A percentile compares a stretch with the other conserved stretches of the same genome.
Conservation (phyloP, 2,113 vertebrate genomes). For the Opisthocomus hoazin region DNA sequence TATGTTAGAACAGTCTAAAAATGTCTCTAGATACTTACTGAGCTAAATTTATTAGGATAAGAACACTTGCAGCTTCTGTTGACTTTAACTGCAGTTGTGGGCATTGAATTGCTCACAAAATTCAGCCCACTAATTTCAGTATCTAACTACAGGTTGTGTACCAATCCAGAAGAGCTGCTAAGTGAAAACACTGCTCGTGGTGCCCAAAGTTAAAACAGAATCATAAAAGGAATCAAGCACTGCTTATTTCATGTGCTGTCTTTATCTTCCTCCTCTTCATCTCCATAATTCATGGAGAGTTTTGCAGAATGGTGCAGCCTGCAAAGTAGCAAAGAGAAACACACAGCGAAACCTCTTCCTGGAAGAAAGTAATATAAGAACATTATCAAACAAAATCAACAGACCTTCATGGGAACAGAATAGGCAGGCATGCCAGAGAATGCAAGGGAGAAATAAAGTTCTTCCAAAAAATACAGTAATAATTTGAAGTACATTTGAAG, state of each 20-base stretch:
- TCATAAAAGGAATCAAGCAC: neutral
- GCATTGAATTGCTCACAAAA: neutral
- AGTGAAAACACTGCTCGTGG: neutral
- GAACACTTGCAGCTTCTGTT: neutral
- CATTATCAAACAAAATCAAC: neutral
- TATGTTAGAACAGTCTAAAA: neutral
- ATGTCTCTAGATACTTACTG: neutral
- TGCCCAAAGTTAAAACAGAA: neutral
- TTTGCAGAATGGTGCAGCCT: neutral
- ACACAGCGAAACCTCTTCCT: neutral
- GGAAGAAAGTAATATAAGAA: neutral
- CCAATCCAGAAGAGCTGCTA: neutral
- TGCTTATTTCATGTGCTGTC: neutral
- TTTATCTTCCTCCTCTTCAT: neutral
- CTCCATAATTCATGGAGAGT: neutral
- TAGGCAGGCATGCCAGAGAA: neutral
- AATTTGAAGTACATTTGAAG: neutral
- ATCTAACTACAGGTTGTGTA: neutral
- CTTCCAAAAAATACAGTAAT: neutral
- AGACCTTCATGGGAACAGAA: neutral
- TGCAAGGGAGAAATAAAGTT: neutral
- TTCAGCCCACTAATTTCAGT: neutral
- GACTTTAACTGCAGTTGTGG: neutral
- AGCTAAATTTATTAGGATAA: neutral
- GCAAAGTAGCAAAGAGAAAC: neutral